Base-by-base conservation (phyloP, 2,888 invertebrate species). In the Lomographa bimaculata region DNA sequence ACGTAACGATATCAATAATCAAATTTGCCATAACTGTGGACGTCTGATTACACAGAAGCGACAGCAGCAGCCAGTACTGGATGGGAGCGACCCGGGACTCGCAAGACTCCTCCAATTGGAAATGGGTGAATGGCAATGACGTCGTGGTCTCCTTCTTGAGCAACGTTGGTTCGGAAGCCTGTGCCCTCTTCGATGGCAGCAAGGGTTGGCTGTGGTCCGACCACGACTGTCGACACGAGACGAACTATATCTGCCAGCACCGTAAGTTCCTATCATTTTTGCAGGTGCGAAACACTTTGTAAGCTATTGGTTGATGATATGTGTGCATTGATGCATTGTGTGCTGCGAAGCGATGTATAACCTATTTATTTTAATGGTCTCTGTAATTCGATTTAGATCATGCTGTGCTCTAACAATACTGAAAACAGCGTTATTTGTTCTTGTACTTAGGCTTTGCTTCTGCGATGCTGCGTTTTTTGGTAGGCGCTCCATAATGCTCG, bases 151-250 rank as follows among this genome's bases (percentile, higher is more conserved):
- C 97, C 0, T 97, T 97, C 83, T 97, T 97, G 97, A 97, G 96
- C 79, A 90, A 95, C 24, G 96, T 96, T 0, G 94, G 95, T 0
- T 92, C 92, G 50, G 96, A 96, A 45, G 94, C 95, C 60, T 97
- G 97, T 71, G 96, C 97, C 1, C 89, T 96, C 30, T 97, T 96
- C 79, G 97, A 97, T 72, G 97, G 97, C 45, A 95, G 96, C 63
- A 96, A 96, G 73, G 97, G 97, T 11, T 97, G 97, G 97, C 91
- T 97, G 0, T 97, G 97, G 97, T 96, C 96, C 1, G 97, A 97
- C 71, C 97, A 97, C 9, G 95, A 96, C 69, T 97, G 97, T 78
- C 92, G 93, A 46, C 92, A 94, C 32, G 92, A 93, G 56, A 89
- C 97, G 52, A 97, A 97, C 83, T 97, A 94, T 82, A 97, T 97